Evolutionary conservation across 1,140 invertebrate genomes (phyloP).

Genomic region (Ceratitis capitata): DNA sequence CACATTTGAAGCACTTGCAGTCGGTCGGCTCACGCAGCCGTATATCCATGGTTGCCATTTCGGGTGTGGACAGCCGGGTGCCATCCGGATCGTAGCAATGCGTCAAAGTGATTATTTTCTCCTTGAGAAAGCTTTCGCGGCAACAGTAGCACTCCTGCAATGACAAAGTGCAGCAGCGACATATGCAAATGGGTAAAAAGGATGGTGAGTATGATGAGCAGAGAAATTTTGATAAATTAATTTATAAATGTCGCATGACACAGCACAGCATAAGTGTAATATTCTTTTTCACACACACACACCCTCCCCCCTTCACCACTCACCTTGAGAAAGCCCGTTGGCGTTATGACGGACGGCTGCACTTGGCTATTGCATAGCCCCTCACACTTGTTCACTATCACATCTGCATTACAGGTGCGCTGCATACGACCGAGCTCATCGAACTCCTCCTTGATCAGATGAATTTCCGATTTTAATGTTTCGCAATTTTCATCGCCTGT

Average conservation of each 20-base stretch:
- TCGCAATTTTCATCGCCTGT: slow-evolving; percentile 75
- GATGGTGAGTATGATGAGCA: not conserved
- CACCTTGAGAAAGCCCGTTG: slow-evolving; percentile 90
- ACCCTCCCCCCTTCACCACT: slow-evolving; percentile 46
- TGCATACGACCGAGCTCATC: slow-evolving; percentile 81
- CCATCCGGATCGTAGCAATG: slow-evolving; percentile 91
- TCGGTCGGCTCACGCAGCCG: slow-evolving; percentile 85
- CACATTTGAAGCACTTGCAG: slow-evolving; percentile 90
- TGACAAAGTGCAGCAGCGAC: not conserved
- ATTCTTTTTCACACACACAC: not conserved
- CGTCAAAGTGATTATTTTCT: slow-evolving; percentile 79
- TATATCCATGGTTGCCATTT: slow-evolving; percentile 78
- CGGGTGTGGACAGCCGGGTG: slow-evolving; percentile 72
- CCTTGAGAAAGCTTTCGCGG: slow-evolving; percentile 83
- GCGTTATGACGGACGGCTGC: slow-evolving; percentile 85
- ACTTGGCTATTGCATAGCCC: slow-evolving; percentile 90
- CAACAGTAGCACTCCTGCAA: slow-evolving; percentile 90
- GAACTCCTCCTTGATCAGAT: slow-evolving; percentile 88
- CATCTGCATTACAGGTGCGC: slow-evolving; percentile 86
- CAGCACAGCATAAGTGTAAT: slow-evolving; percentile 2
- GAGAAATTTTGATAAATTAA: slow-evolving; percentile 20
- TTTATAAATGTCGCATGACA: not conserved
- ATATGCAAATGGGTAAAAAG: not conserved
- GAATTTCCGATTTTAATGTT: slow-evolving; percentile 81
- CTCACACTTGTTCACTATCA: slow-evolving; percentile 89